Percentiles rank a stretch among this genome's conserved stretches.
phyloP scores from a whole-genome alignment of 1,140 invertebrate genomes.

The Neuroterus valhalla region DNA sequence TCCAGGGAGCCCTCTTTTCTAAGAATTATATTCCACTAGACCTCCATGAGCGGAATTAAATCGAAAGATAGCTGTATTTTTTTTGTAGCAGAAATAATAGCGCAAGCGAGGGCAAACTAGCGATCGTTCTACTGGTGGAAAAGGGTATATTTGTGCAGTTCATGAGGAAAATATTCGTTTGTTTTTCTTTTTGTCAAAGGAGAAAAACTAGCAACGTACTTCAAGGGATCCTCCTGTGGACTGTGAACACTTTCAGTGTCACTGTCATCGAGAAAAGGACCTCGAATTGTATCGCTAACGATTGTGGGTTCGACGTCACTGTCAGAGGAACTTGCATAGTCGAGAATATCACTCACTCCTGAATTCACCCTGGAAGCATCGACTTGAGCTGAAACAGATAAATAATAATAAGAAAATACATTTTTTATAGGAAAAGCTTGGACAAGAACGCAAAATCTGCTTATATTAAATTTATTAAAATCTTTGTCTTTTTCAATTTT shows the following conservation, averaged over 20 bases:
- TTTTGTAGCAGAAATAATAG: slow-evolving; percentile 12
- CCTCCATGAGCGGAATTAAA: too few relatives aligned
- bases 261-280: slow-evolving; percentile 82
- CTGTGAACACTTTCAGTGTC: slow-evolving; percentile 87
- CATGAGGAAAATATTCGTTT: neutral
- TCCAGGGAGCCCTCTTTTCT: too few relatives aligned
- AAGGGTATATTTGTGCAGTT: neutral
- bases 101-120: slow-evolving; percentile 65
- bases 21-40: too few relatives aligned
- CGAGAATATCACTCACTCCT: slow-evolving; percentile 78
- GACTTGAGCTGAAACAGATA: slow-evolving; percentile 76
- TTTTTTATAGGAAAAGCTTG: too few relatives aligned
- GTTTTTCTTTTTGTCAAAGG: neutral
- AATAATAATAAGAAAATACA: slow-evolving; percentile 2
- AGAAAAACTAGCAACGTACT: slow-evolving; percentile 74
- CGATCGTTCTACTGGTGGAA: slow-evolving; percentile 42
- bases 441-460: too few relatives aligned
- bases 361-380: slow-evolving; percentile 77
- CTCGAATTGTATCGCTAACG: slow-evolving; percentile 80
- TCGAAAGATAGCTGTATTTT: neutral
- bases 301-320: slow-evolving; percentile 82
- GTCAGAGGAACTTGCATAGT: slow-evolving; percentile 85
- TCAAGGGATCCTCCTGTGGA: slow-evolving; percentile 85
- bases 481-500: too few relatives aligned
- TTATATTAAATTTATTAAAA: too few relatives aligned